These are phyloP conservation scores for Carduelis carduelis DNA, from an alignment of 2,797 vertebrate genomes.

Conservation along the genomic window DNA sequence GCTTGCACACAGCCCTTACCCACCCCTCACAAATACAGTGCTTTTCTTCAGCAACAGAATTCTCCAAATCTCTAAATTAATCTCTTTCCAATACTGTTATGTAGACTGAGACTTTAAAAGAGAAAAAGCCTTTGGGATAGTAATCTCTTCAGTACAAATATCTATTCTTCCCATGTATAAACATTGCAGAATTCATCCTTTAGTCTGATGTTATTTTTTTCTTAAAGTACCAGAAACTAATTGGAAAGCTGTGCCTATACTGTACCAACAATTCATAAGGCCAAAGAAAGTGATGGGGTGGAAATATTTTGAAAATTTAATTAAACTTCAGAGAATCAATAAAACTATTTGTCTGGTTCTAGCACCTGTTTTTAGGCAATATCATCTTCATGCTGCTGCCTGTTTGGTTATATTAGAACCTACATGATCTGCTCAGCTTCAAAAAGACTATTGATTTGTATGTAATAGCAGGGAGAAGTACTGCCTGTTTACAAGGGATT, in stretches of 20 bases:
- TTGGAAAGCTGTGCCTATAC: background rate
- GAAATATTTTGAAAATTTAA: slow-evolving; percentile 2
- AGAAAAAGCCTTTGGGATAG: background rate
- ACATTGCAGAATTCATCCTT: background rate
- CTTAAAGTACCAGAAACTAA: background rate
- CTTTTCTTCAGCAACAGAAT: background rate
- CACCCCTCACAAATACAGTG: background rate
- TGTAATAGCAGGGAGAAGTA: background rate
- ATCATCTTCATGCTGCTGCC: background rate
- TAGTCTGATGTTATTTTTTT: background rate
- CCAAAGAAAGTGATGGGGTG: background rate
- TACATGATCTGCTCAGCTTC: background rate
- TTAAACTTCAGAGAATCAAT: slow-evolving; percentile 33
- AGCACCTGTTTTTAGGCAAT: background rate
- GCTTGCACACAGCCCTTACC: fast-evolving
- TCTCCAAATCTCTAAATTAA: background rate
- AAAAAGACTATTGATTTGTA: background rate
- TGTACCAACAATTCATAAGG: background rate
- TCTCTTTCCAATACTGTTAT: background rate
- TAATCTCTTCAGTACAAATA: background rate
- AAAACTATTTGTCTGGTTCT: slow-evolving; percentile 20
- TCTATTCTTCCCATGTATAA: background rate
- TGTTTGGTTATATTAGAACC: slow-evolving; percentile 5
- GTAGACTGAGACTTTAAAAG: background rate
- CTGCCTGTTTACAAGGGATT: background rate